These are phyloP conservation scores for Sycophaga agraensis DNA, from an alignment of 1,140 invertebrate genomes.

Conservation along the genomic window DNA sequence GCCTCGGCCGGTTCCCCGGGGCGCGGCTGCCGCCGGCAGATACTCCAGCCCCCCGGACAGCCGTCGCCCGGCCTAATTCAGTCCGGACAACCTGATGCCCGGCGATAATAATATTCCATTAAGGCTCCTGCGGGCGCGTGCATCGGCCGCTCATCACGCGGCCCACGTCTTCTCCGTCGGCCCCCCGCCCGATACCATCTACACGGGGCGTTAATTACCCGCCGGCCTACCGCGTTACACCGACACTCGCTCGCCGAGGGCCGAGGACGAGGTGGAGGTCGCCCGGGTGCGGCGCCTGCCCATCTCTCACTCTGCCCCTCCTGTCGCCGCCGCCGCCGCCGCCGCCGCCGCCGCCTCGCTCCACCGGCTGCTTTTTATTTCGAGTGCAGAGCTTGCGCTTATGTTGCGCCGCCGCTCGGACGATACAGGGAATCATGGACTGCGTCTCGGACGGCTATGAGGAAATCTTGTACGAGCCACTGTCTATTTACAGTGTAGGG, in stretches of 20 bases:
- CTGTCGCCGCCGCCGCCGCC: neutral
- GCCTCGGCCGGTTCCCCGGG: too few species aligned
- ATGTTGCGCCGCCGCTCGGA: too few species aligned
- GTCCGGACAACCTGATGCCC: constrained; percentile 52
- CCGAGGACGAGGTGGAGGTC: neutral
- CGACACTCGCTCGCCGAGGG: constrained; percentile 14
- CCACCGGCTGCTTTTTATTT: too few species aligned
- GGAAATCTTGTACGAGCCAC: too few species aligned
- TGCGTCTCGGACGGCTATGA: too few species aligned
- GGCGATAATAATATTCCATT: constrained; percentile 60
- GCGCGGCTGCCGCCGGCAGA: neutral
- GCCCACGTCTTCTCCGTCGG: constrained; percentile 35
- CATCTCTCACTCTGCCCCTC: neutral
- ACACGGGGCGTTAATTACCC: constrained; percentile 59
- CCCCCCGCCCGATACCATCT: constrained; percentile 45
- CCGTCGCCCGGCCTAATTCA: constrained; percentile 42
- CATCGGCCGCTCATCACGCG: constrained; percentile 54
- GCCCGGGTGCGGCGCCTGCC: neutral
- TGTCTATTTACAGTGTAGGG: too few species aligned
- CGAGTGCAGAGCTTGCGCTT: too few species aligned
- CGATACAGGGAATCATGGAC: too few species aligned
- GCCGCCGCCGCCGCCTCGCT: too few species aligned
- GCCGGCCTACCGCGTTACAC: constrained; percentile 56
- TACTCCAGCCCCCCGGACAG: constrained; percentile 12
- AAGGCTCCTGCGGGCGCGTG: constrained; percentile 43